phyloP scores from a whole-genome alignment of 2,888 invertebrate genomes.

The Fragum whitleyi region DNA sequence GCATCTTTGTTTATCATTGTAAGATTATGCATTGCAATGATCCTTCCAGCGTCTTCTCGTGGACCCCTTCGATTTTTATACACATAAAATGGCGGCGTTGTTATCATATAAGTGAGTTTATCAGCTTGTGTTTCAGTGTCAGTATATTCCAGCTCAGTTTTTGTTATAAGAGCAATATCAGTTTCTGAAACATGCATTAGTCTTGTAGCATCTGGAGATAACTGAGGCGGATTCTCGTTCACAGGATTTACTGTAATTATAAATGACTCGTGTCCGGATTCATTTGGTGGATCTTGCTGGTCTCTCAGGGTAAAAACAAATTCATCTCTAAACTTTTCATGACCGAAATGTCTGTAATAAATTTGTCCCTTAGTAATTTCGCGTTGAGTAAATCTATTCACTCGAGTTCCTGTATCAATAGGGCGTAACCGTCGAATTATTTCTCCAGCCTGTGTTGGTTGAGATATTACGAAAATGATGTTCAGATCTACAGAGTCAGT shows the following conservation, averaged over 20 bases:
- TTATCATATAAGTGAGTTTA: slow-evolving; percentile 82
- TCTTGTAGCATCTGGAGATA: slow-evolving; percentile 77
- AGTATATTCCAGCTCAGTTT: slow-evolving; percentile 81
- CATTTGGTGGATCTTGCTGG: slow-evolving; percentile 82
- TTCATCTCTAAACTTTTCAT: slow-evolving; percentile 79
- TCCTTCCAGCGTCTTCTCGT: slow-evolving; percentile 82
- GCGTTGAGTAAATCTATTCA: slow-evolving; percentile 82
- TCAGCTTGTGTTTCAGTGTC: slow-evolving; percentile 81
- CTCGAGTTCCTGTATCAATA: slow-evolving; percentile 77
- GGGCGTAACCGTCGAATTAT: slow-evolving; percentile 79
- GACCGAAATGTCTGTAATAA: slow-evolving; percentile 83
- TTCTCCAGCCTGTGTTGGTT: slow-evolving; percentile 81
- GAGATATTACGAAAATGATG: slow-evolving; percentile 80
- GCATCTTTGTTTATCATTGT: slow-evolving; percentile 75
- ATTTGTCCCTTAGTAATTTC: slow-evolving; percentile 83
- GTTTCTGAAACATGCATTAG: slow-evolving; percentile 81
- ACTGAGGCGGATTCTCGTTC: slow-evolving; percentile 83
- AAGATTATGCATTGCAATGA: slow-evolving; percentile 80
- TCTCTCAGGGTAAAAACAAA: slow-evolving; percentile 83
- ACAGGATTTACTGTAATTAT: slow-evolving; percentile 80
- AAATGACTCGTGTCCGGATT: slow-evolving; percentile 80
- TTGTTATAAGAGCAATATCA: slow-evolving; percentile 80
- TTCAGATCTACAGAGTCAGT: slow-evolving; percentile 81
- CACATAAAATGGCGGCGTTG: slow-evolving; percentile 83
- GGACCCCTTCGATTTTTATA: slow-evolving; percentile 79